Conservation (phyloP, 2,113 vertebrate species). For the Neoarius graeffei region DNA sequence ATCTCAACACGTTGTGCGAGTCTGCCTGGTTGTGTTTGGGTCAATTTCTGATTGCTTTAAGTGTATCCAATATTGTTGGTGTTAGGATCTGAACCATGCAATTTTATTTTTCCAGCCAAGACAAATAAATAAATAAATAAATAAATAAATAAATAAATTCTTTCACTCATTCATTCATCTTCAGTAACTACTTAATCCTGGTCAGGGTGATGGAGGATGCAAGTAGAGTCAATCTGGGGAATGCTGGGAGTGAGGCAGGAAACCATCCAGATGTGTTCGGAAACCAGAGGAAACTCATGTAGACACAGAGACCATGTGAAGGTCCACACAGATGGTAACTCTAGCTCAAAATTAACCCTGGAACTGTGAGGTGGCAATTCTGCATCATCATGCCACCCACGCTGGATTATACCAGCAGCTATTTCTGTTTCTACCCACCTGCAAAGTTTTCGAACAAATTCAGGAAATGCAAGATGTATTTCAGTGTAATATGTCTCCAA, state of each 20-base stretch:
- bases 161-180: background rate
- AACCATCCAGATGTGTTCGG: background rate
- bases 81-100: background rate
- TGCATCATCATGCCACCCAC: background rate
- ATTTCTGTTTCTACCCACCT: constrained; percentile 18
- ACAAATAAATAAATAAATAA: too few species aligned
- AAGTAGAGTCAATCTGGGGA: background rate
- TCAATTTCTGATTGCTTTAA: background rate
- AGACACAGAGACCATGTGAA: background rate
- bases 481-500: background rate
- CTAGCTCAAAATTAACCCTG: background rate
- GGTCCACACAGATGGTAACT: background rate
- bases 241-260: background rate
- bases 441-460: constrained; percentile 4
- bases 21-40: background rate
- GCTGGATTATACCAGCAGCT: background rate
- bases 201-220: background rate
- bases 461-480: too few species aligned
- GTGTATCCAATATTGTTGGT: background rate
- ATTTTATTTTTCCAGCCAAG: background rate
- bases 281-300: background rate
- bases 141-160: too few species aligned
- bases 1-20: background rate
- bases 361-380: background rate
- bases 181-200: background rate